Evolutionary conservation across 92 coral and sea anemone genomes (phyloP), one percentile per base, ranked within the genome.

Genomic region (Plumapathes pennacea): DNA sequence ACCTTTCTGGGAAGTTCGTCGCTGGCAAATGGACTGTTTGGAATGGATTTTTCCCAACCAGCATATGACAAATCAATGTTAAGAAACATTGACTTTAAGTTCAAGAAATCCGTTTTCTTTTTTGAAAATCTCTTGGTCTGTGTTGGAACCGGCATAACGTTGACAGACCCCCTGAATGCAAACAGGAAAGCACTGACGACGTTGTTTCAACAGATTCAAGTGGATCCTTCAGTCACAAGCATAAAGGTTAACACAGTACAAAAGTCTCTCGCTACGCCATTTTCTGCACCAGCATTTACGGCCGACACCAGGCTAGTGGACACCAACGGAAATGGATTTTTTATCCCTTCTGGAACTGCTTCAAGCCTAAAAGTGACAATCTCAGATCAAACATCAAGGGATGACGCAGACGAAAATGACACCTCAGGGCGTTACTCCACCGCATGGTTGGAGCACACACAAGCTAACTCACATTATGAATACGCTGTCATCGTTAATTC

Each of bases 61-160:
- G 20, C 25, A 0, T 79, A 79, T n/a, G 9, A n/a, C 9, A 8
- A 34, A 8, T n/a, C 40, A 7, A 34, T n/a, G 70, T 38, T 56
- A 20, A 5, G 41, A 3, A 25, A 22, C 0, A 75, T 63, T 12
- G 23, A 23, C 6, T 86, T 86, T 27, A 20, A 23, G 23, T 86
- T 80, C 32, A 86, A 52, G 57, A 86, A 86, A 33, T 74, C 95
- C 14, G 67, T 74, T 34, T 86, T 86, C 52, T 74, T 81, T 71
- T 64, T 68, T 65, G 62, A 81, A 29, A 54, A 71, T 31, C 37
- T 75, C 43, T 31, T 86, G 18, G 85, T 86, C 1, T 61, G 87
- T 12, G 48, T 86, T 34, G 95, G 95, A 15, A 86, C 81, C 50
- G 59, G 66, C 48, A 86, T 86, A 3, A 41, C 4, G 11, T 46